Conservation (phyloP, 2,797 vertebrate genomes). For the Coregonus sp. region DNA sequence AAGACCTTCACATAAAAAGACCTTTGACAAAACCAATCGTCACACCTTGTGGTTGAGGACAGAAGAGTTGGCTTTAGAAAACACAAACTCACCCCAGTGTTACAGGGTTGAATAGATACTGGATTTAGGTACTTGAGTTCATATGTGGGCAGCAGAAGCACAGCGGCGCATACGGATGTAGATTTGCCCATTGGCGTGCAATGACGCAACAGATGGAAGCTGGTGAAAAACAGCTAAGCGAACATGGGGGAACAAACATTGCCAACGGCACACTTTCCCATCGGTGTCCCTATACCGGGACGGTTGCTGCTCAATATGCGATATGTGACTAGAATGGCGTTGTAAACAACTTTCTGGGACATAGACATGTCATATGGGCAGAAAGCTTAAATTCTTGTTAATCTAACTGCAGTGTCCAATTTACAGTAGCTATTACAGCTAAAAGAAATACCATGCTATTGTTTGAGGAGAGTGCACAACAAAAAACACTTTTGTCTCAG, state of each 20-base stretch:
- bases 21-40: background rate
- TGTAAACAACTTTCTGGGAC: too few relatives aligned
- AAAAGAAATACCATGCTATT: too few relatives aligned
- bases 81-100: background rate
- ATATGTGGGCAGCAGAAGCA: background rate
- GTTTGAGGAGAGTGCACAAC: too few relatives aligned
- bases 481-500: too few relatives aligned
- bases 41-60: background rate
- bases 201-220: slow-evolving; percentile 27
- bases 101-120: background rate
- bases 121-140: background rate
- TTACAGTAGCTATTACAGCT: too few relatives aligned
- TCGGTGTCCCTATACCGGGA: too few relatives aligned
- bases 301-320: too few relatives aligned
- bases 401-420: too few relatives aligned
- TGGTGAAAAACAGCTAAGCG: slow-evolving; percentile 17
- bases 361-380: too few relatives aligned
- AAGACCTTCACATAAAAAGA: background rate
- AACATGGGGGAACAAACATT: background rate
- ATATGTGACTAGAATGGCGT: too few relatives aligned
- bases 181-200: slow-evolving; percentile 12
- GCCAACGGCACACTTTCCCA: slow-evolving; percentile 10
- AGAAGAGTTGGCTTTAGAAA: background rate
- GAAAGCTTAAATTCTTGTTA: too few relatives aligned
- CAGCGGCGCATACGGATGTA: background rate